phyloP scores from a whole-genome alignment of 1,140 invertebrate genomes.

The Aphelenchoides fujianensis region DNA sequence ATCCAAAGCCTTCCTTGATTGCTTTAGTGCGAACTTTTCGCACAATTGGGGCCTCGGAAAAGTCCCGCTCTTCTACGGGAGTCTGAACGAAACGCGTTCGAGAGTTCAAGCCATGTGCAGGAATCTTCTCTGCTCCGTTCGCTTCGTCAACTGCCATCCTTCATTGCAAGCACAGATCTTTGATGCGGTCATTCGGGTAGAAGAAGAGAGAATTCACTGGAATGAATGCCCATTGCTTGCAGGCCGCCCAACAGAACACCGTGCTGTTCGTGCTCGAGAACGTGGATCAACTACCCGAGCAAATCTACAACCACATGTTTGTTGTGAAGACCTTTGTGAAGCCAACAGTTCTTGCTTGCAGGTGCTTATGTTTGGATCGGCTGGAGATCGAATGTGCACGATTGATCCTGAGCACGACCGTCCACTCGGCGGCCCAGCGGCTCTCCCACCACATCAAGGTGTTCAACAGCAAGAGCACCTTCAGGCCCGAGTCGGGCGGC shows the following conservation, averaged over 20 bases:
- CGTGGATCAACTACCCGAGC: slow-evolving; percentile 40
- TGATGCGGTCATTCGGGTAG: slow-evolving; percentile 36
- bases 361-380: slow-evolving; percentile 26
- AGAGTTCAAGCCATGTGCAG: slow-evolving; percentile 30
- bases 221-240: too few relatives aligned
- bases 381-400: slow-evolving; percentile 6
- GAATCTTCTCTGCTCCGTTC: slow-evolving; percentile 35
- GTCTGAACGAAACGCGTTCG: slow-evolving; percentile 28
- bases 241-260: slow-evolving; percentile 36
- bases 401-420: slow-evolving; percentile 27
- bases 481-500: slow-evolving; percentile 3
- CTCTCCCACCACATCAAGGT: slow-evolving; percentile 8
- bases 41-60: slow-evolving; percentile 37
- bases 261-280: slow-evolving; percentile 43
- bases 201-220: neutral
- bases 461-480: neutral
- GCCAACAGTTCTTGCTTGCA: too few relatives aligned
- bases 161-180: slow-evolving; percentile 34
- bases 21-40: slow-evolving; percentile 28
- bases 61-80: slow-evolving; percentile 33
- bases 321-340: too few relatives aligned
- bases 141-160: slow-evolving; percentile 38
- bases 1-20: neutral
- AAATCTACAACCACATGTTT: neutral
- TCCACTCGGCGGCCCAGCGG: slow-evolving; percentile 2